Conservation (phyloP, 2,888 invertebrate genomes). For the Dryobota labecula region DNA sequence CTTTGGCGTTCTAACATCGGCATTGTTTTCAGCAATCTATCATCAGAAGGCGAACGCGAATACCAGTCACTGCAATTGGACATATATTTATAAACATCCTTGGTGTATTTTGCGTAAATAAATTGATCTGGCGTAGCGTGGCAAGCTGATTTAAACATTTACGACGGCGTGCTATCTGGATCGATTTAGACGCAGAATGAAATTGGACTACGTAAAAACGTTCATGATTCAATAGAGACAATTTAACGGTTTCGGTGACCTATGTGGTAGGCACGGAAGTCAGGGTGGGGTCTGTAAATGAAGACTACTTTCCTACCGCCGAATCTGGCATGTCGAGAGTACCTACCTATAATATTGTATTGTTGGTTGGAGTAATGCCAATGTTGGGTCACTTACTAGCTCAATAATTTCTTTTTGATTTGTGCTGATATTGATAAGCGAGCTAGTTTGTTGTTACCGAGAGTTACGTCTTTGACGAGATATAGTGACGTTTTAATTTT, state of each 20-base stretch:
- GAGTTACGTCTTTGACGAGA: slow-evolving; percentile 4
- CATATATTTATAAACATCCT: slow-evolving; percentile 72
- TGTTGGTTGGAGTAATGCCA: slow-evolving; percentile 70
- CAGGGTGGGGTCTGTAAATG: slow-evolving; percentile 21
- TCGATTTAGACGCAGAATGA: slow-evolving; percentile 28
- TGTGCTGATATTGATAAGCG: slow-evolving; percentile 40
- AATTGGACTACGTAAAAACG: slow-evolving; percentile 31
- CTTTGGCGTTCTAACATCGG: slow-evolving; percentile 22
- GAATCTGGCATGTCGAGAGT: slow-evolving; percentile 20
- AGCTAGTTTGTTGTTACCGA: slow-evolving; percentile 25
- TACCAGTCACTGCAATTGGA: slow-evolving; percentile 63
- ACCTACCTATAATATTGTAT: slow-evolving; percentile 10
- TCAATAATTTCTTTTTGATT: slow-evolving; percentile 69
- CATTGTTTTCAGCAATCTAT: slow-evolving; percentile 53
- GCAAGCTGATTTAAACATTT: slow-evolving; percentile 40
- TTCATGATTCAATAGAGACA: slow-evolving; percentile 29
- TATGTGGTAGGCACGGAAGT: slow-evolving; percentile 44
- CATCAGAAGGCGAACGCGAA: slow-evolving; percentile 36
- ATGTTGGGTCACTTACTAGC: slow-evolving; percentile 68
- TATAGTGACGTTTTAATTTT: slow-evolving; percentile 20
- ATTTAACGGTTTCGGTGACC: slow-evolving; percentile 27
- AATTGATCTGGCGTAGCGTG: slow-evolving; percentile 48
- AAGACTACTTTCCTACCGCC: slow-evolving; percentile 16
- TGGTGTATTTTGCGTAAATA: slow-evolving; percentile 69
- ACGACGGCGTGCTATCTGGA: slow-evolving; percentile 22